phyloP scores from a whole-genome alignment of 2,888 invertebrate genomes.

The Spilosoma lubricipeda region DNA sequence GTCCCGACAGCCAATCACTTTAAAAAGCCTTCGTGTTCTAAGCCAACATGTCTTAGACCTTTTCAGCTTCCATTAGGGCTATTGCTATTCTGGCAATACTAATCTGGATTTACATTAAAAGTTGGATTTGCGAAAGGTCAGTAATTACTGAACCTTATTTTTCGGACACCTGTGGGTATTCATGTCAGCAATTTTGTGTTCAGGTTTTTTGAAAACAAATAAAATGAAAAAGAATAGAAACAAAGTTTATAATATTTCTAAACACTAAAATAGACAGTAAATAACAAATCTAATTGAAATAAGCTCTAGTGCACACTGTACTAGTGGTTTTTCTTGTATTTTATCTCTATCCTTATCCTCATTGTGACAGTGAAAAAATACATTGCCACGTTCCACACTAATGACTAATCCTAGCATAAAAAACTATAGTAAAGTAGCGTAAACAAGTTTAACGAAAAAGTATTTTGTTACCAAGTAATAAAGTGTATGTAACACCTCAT shows the following conservation, averaged over 20 bases:
- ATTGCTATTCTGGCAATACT: background rate
- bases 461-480: conserved; percentile 28
- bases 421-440: background rate
- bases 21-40: background rate
- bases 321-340: background rate
- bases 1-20: background rate
- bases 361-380: conserved; percentile 4
- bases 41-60: background rate
- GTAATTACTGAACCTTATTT: background rate
- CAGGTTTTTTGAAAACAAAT: background rate
- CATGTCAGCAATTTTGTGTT: background rate
- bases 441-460: conserved; percentile 7
- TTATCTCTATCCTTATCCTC: background rate
- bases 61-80: background rate
- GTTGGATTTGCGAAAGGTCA: background rate
- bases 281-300: background rate
- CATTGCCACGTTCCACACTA: background rate
- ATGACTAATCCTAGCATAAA: conserved; percentile 11
- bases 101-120: background rate
- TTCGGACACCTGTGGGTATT: background rate
- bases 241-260: background rate
- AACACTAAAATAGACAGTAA: background rate
- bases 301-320: background rate
- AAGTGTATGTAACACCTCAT: conserved; percentile 42
- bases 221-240: background rate